Evolutionary conservation across 2,888 invertebrate species (phyloP).

Genomic region (Cosmopolites sordidus): DNA sequence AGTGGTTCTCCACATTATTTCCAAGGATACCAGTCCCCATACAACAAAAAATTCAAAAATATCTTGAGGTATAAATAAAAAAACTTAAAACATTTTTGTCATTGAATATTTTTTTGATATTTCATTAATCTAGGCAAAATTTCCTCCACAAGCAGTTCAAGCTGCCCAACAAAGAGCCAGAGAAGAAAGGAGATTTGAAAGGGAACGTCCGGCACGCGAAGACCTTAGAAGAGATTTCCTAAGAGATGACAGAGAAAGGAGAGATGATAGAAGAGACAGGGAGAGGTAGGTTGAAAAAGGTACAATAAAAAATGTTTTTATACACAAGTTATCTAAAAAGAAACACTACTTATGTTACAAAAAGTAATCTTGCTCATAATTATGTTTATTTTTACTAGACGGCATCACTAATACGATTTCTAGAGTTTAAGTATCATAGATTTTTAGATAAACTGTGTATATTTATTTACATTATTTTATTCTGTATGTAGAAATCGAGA

Average conservation of each 20-base stretch:
- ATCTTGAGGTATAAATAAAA: constrained; percentile 51
- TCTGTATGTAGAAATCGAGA: constrained; percentile 39
- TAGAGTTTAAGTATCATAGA: constrained; percentile 28
- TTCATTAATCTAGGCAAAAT: constrained; percentile 36
- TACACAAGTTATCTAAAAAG: not conserved
- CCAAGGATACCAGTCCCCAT: constrained; percentile 98
- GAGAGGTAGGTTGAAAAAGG: constrained; percentile 29
- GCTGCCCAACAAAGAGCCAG: constrained; percentile 39
- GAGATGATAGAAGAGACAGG: constrained; percentile 39
- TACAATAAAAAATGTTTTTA: constrained; percentile 34
- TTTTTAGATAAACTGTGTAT: not conserved
- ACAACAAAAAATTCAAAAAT: constrained; percentile 83
- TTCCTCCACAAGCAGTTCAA: constrained; percentile 43
- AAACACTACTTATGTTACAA: not conserved
- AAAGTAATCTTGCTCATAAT: not conserved
- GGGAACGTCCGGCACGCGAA: constrained; percentile 36
- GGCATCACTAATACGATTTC: too few relatives aligned
- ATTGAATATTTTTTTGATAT: too few relatives aligned
- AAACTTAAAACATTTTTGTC: too few relatives aligned
- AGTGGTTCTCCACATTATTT: constrained; percentile 98
- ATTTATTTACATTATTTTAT: constrained; percentile 28
- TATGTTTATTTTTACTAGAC: constrained; percentile 1
- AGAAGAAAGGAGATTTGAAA: constrained; percentile 36
- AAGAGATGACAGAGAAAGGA: constrained; percentile 38
- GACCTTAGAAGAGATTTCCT: constrained; percentile 40